Evolutionary conservation across 2,113 vertebrate genomes (phyloP).

Genomic region (Ochotona curzoniae): DNA sequence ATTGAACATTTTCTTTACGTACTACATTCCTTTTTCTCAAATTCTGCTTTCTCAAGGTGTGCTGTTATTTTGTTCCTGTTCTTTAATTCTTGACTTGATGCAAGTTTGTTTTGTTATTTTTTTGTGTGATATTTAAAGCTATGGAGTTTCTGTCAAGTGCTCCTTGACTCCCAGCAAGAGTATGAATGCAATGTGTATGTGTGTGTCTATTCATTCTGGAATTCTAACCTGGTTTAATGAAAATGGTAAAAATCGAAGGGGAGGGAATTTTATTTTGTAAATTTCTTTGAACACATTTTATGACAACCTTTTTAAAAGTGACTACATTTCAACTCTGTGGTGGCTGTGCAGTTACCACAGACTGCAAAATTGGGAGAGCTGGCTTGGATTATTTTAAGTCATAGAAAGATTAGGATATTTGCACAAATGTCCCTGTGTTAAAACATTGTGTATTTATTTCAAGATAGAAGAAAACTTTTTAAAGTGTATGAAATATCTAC

Average conservation of each 20-base stretch:
- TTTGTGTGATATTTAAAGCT: not conserved
- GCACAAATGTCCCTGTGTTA: not conserved
- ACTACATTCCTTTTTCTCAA: not conserved
- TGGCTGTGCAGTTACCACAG: not conserved
- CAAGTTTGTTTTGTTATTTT: not conserved
- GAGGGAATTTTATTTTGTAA: not conserved
- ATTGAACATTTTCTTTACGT: not conserved
- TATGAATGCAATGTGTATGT: not conserved
- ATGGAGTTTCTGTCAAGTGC: not conserved
- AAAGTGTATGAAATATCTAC: not conserved
- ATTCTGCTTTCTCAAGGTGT: not conserved
- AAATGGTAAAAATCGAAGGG: not conserved
- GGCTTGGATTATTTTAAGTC: not conserved
- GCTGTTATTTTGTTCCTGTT: not conserved
- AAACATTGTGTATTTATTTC: not conserved
- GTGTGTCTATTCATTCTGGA: not conserved
- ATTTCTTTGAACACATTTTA: not conserved
- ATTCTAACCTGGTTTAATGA: slow-evolving; percentile 18
- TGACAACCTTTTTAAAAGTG: not conserved
- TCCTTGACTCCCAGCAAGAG: not conserved
- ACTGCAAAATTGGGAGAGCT: not conserved
- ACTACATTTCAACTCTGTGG: not conserved
- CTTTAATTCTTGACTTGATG: slow-evolving; percentile 2
- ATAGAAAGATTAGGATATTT: slow-evolving; percentile 2
- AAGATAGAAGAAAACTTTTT: not conserved